phyloP scores from a whole-genome alignment of 2,113 vertebrate genomes.

The Coturnix japonica region DNA sequence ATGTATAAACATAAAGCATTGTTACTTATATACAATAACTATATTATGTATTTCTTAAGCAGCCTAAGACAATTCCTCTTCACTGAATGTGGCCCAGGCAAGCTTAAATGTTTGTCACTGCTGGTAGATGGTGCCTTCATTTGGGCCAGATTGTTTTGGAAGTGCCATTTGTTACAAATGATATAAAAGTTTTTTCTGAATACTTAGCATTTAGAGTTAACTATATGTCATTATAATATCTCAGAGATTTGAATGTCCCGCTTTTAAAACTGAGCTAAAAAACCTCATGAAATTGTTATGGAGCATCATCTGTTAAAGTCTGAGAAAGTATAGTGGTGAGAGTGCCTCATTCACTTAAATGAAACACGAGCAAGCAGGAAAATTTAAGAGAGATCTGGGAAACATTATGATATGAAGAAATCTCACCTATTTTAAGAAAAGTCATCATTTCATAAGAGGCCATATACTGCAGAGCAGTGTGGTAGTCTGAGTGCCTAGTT shows the following conservation, averaged over 20 bases:
- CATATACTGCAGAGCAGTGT: neutral
- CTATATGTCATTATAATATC: neutral
- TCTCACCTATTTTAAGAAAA: neutral
- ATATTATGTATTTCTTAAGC: neutral
- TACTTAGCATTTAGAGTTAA: neutral
- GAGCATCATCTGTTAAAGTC: neutral
- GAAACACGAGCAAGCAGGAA: neutral
- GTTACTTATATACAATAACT: neutral
- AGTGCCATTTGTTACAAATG: neutral
- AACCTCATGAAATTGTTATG: neutral
- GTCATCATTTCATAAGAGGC: neutral
- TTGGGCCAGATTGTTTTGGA: neutral
- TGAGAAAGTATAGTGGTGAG: accelerated
- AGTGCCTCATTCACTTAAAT: neutral
- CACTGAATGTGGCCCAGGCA: neutral
- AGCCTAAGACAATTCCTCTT: neutral
- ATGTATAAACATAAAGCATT: neutral
- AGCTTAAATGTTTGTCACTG: neutral
- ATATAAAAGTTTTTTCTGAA: neutral
- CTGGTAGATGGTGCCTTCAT: neutral
- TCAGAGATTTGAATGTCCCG: neutral
- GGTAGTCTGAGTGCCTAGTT: neutral
- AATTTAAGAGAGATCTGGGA: neutral
- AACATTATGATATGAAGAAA: neutral
- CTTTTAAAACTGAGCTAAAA: neutral